These are phyloP conservation scores for Arctocebus calabarensis DNA, from an alignment of 2,797 vertebrate species.

Conservation along the genomic window DNA sequence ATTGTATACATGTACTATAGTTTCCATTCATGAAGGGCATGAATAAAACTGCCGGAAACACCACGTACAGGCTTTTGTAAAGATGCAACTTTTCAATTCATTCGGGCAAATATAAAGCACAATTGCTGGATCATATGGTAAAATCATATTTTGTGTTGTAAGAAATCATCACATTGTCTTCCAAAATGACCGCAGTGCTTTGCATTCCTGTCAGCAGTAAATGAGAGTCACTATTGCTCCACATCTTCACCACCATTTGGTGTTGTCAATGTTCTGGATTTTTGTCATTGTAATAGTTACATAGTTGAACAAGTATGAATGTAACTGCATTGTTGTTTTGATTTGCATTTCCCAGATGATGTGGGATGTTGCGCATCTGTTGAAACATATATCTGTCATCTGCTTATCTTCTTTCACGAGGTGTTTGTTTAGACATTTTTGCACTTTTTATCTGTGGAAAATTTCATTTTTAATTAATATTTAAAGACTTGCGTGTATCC, in stretches of 20 bases:
- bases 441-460: background rate
- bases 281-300: background rate
- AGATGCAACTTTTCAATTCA: background rate
- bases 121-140: background rate
- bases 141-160: background rate
- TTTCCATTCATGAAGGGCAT: background rate
- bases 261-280: background rate
- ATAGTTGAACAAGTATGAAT: background rate
- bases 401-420: background rate
- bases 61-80: background rate
- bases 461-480: background rate
- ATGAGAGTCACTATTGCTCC: background rate
- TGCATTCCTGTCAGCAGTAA: background rate
- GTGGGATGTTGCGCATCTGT: background rate
- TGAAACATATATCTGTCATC: background rate
- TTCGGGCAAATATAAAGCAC: background rate
- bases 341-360: background rate
- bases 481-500: background rate
- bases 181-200: background rate
- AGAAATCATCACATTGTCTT: background rate
- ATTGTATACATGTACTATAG: background rate
- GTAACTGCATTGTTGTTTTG: background rate
- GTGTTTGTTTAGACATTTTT: background rate
- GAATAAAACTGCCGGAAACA: background rate
- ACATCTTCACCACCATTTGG: background rate